Percentiles rank a stretch among this genome's conserved stretches.
Conservation (phyloP, 2,797 vertebrate genomes). For the Anguilla anguilla region DNA sequence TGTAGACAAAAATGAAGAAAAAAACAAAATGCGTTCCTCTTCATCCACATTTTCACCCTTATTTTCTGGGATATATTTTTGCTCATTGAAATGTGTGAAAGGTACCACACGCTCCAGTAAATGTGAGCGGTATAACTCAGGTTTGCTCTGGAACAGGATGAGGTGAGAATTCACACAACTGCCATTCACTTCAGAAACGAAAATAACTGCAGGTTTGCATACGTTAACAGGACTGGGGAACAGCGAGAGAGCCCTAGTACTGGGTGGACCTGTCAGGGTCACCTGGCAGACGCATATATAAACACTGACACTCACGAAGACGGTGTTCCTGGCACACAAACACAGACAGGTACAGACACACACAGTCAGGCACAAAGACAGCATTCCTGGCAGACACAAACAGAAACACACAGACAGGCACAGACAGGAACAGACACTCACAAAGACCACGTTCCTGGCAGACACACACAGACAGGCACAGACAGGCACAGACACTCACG, state of each 20-base stretch:
- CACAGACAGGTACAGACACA: neutral
- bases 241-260: neutral
- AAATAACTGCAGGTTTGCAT: neutral
- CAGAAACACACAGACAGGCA: no score
- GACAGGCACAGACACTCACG: neutral
- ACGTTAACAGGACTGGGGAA: neutral
- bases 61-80: neutral
- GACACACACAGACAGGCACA: slow-evolving; percentile 32
- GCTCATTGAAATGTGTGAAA: neutral
- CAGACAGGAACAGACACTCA: slow-evolving; percentile 66
- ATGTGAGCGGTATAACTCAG: neutral
- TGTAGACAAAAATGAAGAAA: neutral
- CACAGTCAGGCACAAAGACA: neutral
- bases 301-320: slow-evolving; percentile 33
- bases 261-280: no score
- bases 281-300: neutral
- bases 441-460: slow-evolving; percentile 83
- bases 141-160: neutral
- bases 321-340: neutral
- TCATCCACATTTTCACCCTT: neutral
- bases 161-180: neutral
- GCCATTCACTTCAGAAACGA: neutral
- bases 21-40: neutral
- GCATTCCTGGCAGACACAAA: neutral
- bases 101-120: neutral